Base-by-base conservation (phyloP, 2,113 vertebrate genomes). In the Dinomys branickii region DNA sequence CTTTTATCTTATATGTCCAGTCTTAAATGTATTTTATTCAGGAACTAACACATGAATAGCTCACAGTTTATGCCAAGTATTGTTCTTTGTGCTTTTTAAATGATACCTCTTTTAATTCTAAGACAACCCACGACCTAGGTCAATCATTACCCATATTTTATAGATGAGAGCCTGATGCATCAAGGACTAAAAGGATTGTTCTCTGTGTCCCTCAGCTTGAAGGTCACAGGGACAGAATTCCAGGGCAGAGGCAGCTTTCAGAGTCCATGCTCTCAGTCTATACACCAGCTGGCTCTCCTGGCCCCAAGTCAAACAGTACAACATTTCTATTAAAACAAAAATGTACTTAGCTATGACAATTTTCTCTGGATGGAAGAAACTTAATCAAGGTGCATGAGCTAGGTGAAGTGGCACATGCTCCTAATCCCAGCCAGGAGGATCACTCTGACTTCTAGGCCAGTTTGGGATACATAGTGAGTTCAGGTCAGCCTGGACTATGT, bases 11-110 rank as follows among this genome's bases (percentile, higher is more conserved):
- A 84, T 1, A 19, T 11, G 44, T 67, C 4, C 4, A 44, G 69
- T 75, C 33, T 69, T 92, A 71, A 85, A 35, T 81, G 58, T 47
- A 54, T 73, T 90, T 87, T 47, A 73, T 94, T 82, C 56, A 77
- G n/a, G 67, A 88, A 71, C 58, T 61, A 92, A 54, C 12, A 26
- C 4, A 77, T 52, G 44, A 85, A 44, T 52, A 93, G 9, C 71
- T 93, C 6, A 58, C 58, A 71, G 24, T 90, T 26, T 61, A 11
- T 91, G 5, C 0, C 26, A 63, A 41, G 2, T 13, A 28, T 90
- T 90, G 7, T 63, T 92, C 10, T 52, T 38, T 16, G 8, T 2
- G 59, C 16, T 91, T 94, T 75, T 80, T 16, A 84, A 84, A 54
- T 54, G 71, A 38, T 85, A 84, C 59, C 33, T 83, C 12, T n/a